Conservation (phyloP, 2,113 vertebrate species). For the Ancistrus triradiatus region DNA sequence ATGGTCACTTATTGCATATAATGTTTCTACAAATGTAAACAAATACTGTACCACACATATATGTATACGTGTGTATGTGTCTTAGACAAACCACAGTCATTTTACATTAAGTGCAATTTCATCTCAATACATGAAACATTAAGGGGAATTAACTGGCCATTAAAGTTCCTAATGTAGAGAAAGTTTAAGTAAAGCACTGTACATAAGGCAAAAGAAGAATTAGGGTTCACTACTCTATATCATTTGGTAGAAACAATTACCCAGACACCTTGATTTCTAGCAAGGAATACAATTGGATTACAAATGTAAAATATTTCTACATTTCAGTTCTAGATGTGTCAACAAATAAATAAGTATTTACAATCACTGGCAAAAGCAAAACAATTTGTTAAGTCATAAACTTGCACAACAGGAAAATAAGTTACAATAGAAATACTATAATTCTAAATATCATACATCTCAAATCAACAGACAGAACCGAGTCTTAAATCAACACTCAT, state of each 20-base stretch:
- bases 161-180: background rate
- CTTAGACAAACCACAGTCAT: background rate
- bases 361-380: constrained; percentile 77
- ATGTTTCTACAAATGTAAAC: too few relatives aligned
- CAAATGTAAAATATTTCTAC: constrained; percentile 27
- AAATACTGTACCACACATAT: background rate
- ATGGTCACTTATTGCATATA: too few relatives aligned
- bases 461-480: background rate
- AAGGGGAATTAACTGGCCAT: background rate
- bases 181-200: background rate
- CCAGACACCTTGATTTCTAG: background rate
- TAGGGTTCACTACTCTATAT: background rate
- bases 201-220: background rate
- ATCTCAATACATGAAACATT: background rate
- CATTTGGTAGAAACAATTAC: background rate
- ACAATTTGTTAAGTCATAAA: constrained; percentile 53
- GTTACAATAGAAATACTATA: constrained; percentile 79
- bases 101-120: constrained; percentile 16
- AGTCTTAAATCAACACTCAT: constrained; percentile 30
- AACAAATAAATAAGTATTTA: constrained; percentile 98
- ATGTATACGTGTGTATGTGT: background rate
- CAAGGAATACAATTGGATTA: constrained; percentile 25
- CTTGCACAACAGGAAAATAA: constrained; percentile 72
- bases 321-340: constrained; percentile 65
- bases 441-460: constrained; percentile 48